Evolutionary conservation across 2,797 vertebrate genomes (phyloP).

Genomic region (Limosa lapponica): DNA sequence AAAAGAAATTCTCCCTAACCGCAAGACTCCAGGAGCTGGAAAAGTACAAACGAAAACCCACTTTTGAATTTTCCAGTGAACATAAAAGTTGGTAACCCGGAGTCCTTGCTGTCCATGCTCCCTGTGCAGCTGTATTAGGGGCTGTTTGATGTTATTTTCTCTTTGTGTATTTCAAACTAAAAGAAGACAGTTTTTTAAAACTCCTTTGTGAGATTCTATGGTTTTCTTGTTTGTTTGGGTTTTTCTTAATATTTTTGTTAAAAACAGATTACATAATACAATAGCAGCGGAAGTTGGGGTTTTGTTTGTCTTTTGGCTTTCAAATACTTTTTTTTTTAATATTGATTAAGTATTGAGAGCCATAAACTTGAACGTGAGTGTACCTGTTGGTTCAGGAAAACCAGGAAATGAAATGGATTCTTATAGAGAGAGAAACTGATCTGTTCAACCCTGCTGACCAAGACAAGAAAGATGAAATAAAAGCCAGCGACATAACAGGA

Average conservation of each 20-base stretch:
- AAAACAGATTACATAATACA: neutral
- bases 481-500: neutral
- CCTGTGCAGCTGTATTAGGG: neutral
- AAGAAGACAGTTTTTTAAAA: neutral
- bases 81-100: neutral
- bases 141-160: neutral
- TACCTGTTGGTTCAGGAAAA: neutral
- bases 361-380: neutral
- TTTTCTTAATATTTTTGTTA: neutral
- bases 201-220: neutral
- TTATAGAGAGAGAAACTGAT: neutral
- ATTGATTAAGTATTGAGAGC: neutral
- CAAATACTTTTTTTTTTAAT: neutral
- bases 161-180: neutral
- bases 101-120: neutral
- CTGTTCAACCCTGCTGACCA: neutral
- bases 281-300: neutral
- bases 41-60: neutral
- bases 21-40: rapidly evolving
- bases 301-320: neutral
- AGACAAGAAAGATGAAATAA: neutral
- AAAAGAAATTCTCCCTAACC: neutral
- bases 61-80: neutral
- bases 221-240: neutral
- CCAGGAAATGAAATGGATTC: neutral